phyloP scores from a whole-genome alignment of 1,140 invertebrate species.

The Micrasema longulum region DNA sequence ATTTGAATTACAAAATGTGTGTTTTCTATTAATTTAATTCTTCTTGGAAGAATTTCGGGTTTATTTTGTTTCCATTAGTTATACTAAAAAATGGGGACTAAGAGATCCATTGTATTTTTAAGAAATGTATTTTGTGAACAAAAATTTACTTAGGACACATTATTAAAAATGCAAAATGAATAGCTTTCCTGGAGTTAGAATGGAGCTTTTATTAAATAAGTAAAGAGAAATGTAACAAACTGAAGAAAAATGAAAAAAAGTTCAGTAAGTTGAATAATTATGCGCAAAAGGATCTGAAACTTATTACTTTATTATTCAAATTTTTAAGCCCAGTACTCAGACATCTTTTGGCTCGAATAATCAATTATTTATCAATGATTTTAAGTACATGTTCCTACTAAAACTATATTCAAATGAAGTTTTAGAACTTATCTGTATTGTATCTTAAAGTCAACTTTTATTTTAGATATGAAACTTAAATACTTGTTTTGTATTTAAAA shows the following conservation, averaged over 20 bases:
- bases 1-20: too few relatives aligned
- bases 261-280: neutral
- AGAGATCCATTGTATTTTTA: neutral
- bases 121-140: neutral
- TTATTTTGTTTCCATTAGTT: neutral
- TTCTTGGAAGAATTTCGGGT: neutral
- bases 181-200: neutral
- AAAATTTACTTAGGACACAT: neutral
- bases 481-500: neutral
- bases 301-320: neutral
- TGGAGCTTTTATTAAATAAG: slow-evolving; percentile 3
- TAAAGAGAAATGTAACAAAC: neutral
- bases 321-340: neutral
- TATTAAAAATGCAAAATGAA: neutral
- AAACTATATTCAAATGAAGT: neutral
- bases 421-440: neutral
- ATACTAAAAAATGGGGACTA: neutral
- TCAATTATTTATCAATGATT: neutral
- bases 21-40: neutral
- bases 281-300: neutral
- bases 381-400: neutral
- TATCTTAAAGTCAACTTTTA: neutral
- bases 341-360: neutral
- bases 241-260: neutral
- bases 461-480: neutral